Conservation (phyloP, 1,140 invertebrate genomes). For the Coenobita brevimanus region DNA sequence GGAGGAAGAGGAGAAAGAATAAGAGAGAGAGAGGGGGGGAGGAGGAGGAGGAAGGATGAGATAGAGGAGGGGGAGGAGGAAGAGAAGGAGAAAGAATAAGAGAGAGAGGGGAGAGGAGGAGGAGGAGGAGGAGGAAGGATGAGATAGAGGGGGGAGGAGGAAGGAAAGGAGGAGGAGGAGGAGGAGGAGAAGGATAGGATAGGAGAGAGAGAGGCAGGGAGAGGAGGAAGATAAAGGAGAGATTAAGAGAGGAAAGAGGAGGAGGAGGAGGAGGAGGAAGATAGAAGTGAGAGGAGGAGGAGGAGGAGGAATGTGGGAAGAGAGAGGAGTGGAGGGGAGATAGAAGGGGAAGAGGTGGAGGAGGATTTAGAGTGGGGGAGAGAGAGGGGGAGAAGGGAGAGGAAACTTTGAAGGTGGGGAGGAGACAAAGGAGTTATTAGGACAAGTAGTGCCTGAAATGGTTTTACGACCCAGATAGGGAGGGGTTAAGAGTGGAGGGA, state of each 20-base stretch:
- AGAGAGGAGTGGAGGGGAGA: too few species aligned
- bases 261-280: background rate
- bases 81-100: background rate
- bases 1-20: background rate
- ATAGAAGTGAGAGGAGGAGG: background rate
- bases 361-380: background rate
- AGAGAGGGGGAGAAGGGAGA: background rate
- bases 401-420: background rate
- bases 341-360: background rate
- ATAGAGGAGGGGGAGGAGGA: too few species aligned
- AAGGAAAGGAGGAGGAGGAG: background rate
- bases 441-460: background rate
- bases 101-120: background rate
- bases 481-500: background rate
- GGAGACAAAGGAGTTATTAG: background rate
- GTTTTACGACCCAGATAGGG: background rate
- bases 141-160: background rate
- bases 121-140: background rate
- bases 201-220: background rate
- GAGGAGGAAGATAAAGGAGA: background rate
- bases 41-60: background rate
- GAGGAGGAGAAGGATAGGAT: background rate
- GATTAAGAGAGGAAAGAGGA: background rate
- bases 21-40: conserved; percentile 20
- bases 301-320: background rate